These are phyloP conservation scores for Ispidina picta DNA, from an alignment of 2,797 vertebrate species.

Conservation along the genomic window DNA sequence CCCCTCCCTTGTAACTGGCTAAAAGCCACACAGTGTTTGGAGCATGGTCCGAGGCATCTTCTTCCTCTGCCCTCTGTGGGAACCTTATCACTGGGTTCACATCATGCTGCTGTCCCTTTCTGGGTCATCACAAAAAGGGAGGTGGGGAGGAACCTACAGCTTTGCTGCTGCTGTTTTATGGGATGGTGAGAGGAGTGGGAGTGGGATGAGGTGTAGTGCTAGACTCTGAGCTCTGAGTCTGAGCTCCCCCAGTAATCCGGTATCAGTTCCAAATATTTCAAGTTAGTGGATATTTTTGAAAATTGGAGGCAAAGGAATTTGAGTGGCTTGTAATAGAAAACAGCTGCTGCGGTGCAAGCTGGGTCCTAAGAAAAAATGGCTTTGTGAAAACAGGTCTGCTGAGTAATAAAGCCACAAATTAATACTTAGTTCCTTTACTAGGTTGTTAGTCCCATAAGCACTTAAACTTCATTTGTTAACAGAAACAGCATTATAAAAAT, in stretches of 20 bases:
- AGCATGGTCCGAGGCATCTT: fast-evolving
- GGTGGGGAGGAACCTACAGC: fast-evolving
- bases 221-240: background rate
- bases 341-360: constrained; percentile 29
- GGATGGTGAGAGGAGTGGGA: background rate
- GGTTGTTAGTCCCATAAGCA: constrained; percentile 32
- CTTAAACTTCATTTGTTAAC: constrained; percentile 41
- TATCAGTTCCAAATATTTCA: background rate
- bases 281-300: constrained; percentile 11
- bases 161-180: background rate
- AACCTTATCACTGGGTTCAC: background rate
- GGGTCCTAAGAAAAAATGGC: background rate
- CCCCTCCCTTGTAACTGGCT: background rate
- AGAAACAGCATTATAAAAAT: background rate
- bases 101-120: background rate
- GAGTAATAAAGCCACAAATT: constrained; percentile 55
- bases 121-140: background rate
- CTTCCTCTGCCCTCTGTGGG: background rate
- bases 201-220: fast-evolving
- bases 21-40: background rate
- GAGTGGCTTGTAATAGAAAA: constrained; percentile 9
- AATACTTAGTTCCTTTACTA: constrained; percentile 51
- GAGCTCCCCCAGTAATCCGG: background rate
- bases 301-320: constrained; percentile 16
- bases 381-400: background rate